Evolutionary conservation across 2,888 invertebrate genomes (phyloP), one percentile per base, ranked within the genome.

Genomic region (Willowsia nigromaculata): DNA sequence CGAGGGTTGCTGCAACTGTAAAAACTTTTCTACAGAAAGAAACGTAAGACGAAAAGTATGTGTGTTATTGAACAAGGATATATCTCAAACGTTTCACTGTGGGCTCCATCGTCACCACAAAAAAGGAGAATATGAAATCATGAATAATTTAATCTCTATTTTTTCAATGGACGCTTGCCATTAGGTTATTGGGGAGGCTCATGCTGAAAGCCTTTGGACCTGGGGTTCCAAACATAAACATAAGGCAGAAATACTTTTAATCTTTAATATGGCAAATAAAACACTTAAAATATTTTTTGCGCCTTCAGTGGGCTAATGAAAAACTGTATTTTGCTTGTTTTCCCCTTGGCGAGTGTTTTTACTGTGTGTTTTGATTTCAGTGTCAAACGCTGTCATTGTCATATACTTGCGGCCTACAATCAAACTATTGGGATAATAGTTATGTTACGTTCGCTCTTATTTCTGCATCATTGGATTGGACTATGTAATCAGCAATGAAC

Each of bases 1-100:
- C 40, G 40, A 40, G 27, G 4, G 30, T 47, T 74, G 74, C 27
- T 74, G 74, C 47, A 47, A 47, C 74, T 47, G 47, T 74, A 68
- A 5, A 62, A 62, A 62, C n/a, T 33, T n/a, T n/a, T 40, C n/a
- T 18, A 13, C 9, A 40, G 22, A 37, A 40, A 37, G 13, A 40
- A 11, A 18, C 40, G 43, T 40, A 40, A 71, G 5, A 25, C 22
- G 0, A 37, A 37, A 40, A 15, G 11, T 40, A 71, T 43, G 22
- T 40, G 68, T 68, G 11, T 40, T 40, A 1, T 71, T 40, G 40
- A 74, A 74, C 47, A 74, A 74, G 74, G 33, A 47, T 47, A 15
- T 43, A 40, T 74, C 18, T 9, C 47, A 74, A 74, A 74, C 74
- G 22, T 74, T 71, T n/a, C n/a, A 18, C 37, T n/a, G 15, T 43